Evolutionary conservation across 37 sponge, comb jelly and placozoan genomes (phyloP).

Genomic region (Amphimedon queenslandica): DNA sequence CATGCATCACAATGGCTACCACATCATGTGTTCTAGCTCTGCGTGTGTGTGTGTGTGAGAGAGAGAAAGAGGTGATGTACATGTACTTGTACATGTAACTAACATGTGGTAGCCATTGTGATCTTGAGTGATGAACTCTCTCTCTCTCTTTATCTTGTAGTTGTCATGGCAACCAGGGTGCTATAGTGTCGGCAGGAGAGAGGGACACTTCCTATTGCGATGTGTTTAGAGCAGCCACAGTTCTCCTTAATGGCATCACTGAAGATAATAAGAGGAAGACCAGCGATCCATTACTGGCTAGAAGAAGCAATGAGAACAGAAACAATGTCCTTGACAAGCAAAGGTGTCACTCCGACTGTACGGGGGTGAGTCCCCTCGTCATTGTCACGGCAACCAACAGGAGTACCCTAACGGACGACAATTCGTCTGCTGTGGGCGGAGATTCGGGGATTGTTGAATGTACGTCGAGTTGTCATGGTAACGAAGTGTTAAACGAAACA

Average conservation of each 20-base stretch:
- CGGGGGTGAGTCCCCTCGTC: too few species aligned
- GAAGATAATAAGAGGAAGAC: slow-evolving; percentile 17
- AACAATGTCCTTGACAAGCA: neutral
- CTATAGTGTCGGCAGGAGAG: neutral
- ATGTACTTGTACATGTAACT: neutral
- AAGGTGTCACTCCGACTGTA: slow-evolving; percentile 34
- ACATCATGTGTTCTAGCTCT: too few species aligned
- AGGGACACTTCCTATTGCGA: neutral
- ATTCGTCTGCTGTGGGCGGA: slow-evolving; percentile 22
- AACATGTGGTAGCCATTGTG: too few species aligned
- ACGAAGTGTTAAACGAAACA: too few species aligned
- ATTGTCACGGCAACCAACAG: neutral
- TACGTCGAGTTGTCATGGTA: too few species aligned
- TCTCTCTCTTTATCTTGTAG: too few species aligned
- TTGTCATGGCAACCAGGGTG: neutral
- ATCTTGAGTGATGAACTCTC: neutral
- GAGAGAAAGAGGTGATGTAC: neutral
- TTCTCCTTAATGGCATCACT: neutral
- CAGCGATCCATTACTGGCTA: slow-evolving; percentile 24
- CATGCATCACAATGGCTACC: too few species aligned
- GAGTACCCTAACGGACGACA: slow-evolving; percentile 15
- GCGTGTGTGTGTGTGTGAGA: neutral
- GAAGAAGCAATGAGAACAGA: slow-evolving; percentile 8
- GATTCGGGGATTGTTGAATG: slow-evolving; percentile 39
- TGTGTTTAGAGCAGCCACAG: neutral